Conservation (phyloP, 2,797 vertebrate genomes). For the Lutjanus argentimaculatus region DNA sequence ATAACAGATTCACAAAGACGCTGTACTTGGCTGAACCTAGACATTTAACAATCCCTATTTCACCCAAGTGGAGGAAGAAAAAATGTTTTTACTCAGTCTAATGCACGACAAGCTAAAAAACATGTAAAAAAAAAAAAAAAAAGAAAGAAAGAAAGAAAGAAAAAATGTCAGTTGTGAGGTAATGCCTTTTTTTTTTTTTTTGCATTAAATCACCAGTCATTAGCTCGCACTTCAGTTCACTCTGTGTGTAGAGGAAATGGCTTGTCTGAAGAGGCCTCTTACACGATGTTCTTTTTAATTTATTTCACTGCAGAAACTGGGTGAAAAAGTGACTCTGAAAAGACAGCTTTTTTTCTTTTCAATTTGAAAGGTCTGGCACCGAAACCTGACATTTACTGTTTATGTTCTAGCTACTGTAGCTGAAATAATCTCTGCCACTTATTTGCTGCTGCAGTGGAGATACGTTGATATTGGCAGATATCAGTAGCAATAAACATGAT, state of each 20-base stretch:
- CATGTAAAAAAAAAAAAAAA: neutral
- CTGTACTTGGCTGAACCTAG: neutral
- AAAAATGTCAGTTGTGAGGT: neutral
- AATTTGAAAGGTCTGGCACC: neutral
- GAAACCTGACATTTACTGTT: neutral
- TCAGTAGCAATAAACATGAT: neutral
- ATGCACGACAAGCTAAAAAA: slow-evolving; percentile 6
- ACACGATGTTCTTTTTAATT: no score
- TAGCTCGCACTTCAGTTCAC: neutral
- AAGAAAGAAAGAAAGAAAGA: no score
- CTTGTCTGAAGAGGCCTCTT: neutral
- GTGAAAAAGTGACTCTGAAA: neutral
- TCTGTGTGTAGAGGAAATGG: neutral
- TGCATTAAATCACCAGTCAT: neutral
- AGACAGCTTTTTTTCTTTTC: neutral
- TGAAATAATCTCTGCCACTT: neutral
- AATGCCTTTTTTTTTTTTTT: slow-evolving; percentile 2
- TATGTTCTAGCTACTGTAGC: neutral
- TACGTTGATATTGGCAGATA: neutral
- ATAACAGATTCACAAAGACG: slow-evolving; percentile 21
- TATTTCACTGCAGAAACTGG: neutral
- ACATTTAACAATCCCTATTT: slow-evolving; percentile 4
- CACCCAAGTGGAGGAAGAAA: slow-evolving; percentile 15
- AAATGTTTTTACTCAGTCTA: slow-evolving; percentile 7
- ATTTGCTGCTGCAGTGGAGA: neutral